Evolutionary conservation across 1,140 invertebrate species (phyloP).

Genomic region (Potamilus streckersoni): DNA sequence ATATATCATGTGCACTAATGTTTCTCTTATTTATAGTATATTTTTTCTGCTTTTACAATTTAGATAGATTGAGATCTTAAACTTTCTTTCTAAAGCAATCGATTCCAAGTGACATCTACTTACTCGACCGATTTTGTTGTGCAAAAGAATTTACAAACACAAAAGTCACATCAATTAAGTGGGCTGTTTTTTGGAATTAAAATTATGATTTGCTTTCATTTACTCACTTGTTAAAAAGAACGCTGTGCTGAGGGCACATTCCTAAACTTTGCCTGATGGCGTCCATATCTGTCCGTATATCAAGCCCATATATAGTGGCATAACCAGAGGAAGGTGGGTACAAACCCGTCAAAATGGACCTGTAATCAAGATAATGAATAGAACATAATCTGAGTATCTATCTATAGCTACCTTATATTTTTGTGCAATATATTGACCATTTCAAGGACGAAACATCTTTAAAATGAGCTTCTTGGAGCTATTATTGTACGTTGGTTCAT

Average conservation of each 20-base stretch:
- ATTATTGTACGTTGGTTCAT: neutral
- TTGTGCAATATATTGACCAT: neutral
- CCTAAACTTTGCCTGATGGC: conserved; percentile 73
- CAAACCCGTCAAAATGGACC: conserved; percentile 77
- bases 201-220: no score
- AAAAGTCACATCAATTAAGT: no score
- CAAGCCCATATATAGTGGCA: conserved; percentile 72
- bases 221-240: conserved; percentile 72
- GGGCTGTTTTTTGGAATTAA: no score
- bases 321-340: conserved; percentile 73
- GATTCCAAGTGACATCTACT: no score
- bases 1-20: no score
- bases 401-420: no score
- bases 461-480: neutral
- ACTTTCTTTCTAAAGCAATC: no score
- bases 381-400: neutral
- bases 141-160: no score
- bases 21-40: no score
- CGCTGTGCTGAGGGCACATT: conserved; percentile 78
- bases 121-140: no score
- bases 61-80: no score
- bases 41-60: no score
- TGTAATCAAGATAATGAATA: conserved; percentile 22
- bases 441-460: neutral
- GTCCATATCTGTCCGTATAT: conserved; percentile 74